Percentiles rank a stretch among this genome's conserved stretches.
phyloP scores from a whole-genome alignment of 2,113 vertebrate species.

The Hoplias malabaricus region DNA sequence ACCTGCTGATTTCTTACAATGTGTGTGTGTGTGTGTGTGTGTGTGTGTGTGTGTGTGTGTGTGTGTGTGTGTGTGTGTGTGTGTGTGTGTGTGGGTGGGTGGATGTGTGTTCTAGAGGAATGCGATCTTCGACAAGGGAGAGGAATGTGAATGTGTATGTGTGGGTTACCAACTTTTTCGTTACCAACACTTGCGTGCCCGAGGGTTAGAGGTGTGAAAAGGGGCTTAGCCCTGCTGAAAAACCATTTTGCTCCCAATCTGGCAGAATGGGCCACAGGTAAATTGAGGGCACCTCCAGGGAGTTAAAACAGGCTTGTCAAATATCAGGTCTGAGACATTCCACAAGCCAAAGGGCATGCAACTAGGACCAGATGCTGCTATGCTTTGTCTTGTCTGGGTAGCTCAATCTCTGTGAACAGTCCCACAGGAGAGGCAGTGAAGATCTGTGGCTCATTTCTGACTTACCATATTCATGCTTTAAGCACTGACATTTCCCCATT shows the following conservation, averaged over 20 bases:
- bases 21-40: background rate
- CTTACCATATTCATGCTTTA: slow-evolving; percentile 34
- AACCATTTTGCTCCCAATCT: slow-evolving; percentile 39
- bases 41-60: no score
- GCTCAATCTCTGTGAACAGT: background rate
- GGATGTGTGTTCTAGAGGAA: background rate
- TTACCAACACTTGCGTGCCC: background rate
- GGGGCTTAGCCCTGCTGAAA: slow-evolving; percentile 5
- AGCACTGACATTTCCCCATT: slow-evolving; percentile 9
- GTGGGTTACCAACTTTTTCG: slow-evolving; percentile 21
- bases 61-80: no score
- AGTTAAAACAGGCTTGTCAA: slow-evolving; percentile 48
- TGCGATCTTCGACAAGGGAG: background rate
- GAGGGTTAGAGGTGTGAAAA: slow-evolving; percentile 16
- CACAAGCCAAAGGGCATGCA: slow-evolving; percentile 14
- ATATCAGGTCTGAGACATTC: slow-evolving; percentile 38
- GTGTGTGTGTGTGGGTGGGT: no score
- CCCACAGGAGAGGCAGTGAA: background rate
- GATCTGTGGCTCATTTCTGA: slow-evolving; percentile 1
- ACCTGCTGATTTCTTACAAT: background rate
- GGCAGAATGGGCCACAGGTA: slow-evolving; percentile 25
- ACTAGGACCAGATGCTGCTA: slow-evolving; percentile 5
- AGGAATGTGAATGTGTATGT: background rate
- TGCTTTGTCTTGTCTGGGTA: background rate
- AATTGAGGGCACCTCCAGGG: slow-evolving; percentile 42